Percentiles rank a stretch among this genome's conserved stretches.
These are phyloP conservation scores for Thyatira batis DNA, from an alignment of 2,888 invertebrate genomes.

Conservation along the genomic window DNA sequence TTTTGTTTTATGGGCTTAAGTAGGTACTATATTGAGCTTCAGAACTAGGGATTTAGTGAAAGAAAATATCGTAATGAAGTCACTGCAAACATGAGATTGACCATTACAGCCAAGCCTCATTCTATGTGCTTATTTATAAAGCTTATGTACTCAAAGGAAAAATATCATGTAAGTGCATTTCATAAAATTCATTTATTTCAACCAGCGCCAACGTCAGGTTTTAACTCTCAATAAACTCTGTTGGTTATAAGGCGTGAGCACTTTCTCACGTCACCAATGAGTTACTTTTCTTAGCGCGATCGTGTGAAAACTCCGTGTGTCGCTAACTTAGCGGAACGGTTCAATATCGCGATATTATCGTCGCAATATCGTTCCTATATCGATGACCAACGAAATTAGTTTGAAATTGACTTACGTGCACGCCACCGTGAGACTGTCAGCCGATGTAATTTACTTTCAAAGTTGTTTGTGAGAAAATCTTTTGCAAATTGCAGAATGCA, in stretches of 20 bases:
- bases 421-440: slow-evolving; percentile 30
- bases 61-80: no score
- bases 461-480: slow-evolving; percentile 28
- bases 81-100: no score
- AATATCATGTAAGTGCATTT: no score
- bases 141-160: no score
- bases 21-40: no score
- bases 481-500: neutral
- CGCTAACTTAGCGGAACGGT: slow-evolving; percentile 19
- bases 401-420: slow-evolving; percentile 50
- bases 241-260: neutral
- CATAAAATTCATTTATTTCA: neutral
- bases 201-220: neutral
- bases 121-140: no score
- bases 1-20: no score
- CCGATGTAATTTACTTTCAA: slow-evolving; percentile 31
- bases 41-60: no score
- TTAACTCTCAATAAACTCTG: neutral
- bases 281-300: neutral
- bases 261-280: slow-evolving; percentile 3
- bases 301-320: slow-evolving; percentile 12
- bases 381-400: slow-evolving; percentile 35
- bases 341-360: slow-evolving; percentile 30
- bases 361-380: slow-evolving; percentile 24
- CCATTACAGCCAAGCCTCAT: no score